Conservation (phyloP, 2,797 vertebrate genomes). For the Muscicapa striata region DNA sequence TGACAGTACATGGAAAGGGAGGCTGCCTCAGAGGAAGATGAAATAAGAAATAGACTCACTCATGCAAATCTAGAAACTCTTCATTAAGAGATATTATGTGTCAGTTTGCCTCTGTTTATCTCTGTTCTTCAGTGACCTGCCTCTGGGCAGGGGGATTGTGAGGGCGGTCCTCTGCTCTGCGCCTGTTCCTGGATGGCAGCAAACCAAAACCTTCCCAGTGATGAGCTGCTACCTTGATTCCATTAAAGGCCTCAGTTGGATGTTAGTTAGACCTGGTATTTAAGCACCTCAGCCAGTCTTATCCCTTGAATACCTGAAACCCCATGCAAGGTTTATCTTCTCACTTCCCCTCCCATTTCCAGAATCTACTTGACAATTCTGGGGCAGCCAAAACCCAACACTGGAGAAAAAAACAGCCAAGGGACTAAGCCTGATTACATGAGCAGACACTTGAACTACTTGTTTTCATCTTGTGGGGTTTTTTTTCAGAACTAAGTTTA, state of each 20-base stretch:
- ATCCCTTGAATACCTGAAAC: neutral
- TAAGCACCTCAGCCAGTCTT: neutral
- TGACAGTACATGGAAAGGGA: neutral
- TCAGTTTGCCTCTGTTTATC: neutral
- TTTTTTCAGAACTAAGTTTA: slow-evolving; percentile 32
- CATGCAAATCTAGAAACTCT: neutral
- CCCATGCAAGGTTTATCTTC: slow-evolving; percentile 4
- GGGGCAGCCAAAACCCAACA: slow-evolving; percentile 13
- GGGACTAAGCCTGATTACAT: neutral
- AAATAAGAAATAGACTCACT: neutral
- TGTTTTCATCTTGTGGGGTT: neutral
- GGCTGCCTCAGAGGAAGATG: accelerated
- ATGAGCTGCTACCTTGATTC: neutral
- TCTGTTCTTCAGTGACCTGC: neutral
- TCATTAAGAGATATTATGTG: neutral
- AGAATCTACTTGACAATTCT: neutral
- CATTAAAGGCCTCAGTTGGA: neutral
- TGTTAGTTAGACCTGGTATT: neutral
- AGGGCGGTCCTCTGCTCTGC: neutral
- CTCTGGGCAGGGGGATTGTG: neutral
- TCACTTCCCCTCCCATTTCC: neutral
- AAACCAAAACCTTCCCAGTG: neutral
- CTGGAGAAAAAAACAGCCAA: neutral
- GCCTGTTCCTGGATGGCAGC: neutral
- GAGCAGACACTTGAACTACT: slow-evolving; percentile 16